Base-by-base conservation (phyloP, 2,113 vertebrate species). In the Rhinichthys klamathensis region DNA sequence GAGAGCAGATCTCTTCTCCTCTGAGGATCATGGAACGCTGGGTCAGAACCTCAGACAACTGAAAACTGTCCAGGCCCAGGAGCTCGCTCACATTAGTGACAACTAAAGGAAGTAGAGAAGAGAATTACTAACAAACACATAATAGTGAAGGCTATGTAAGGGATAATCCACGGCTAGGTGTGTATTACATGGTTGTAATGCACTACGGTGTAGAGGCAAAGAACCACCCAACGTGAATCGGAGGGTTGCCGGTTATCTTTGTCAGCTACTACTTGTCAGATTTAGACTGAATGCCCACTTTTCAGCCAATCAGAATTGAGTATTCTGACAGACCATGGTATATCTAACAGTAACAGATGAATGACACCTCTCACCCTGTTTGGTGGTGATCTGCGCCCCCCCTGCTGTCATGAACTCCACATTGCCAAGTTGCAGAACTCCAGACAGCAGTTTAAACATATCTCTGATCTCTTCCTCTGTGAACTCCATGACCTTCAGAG, bases 1-100 rank as follows among this genome's bases (percentile, higher is more conserved):
- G 97, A n/a, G 96, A 97, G 91, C 96, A 97, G 91, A 98, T 98
- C 91, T 97, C 96, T 88, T 98, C 97, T 83, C 97, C 97, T 85
- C 97, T 94, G 63, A 98, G 95, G 90, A 98, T 97, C 93, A 98
- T 97, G 87, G 97, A 98, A 80, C 97, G 95, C 92, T 97, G 97
- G 1, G 97, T 98, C 90, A 98, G 93, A 81, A 97, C 96, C 90
- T 98, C 97, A 6, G 96, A 96, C 60, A 98, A 91, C 91, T 97
- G 97, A 91, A 97, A 97, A 75, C 93, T 92, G 0, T 98, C 97
- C 92, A 98, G 93, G 49, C 97, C 97, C 89, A 98, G 91, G 51
- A 98, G 94, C 51, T 98, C 97, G 60, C 96, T 97, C 90, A 95
- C 95, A 72, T 96, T 89, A 85, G 88, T 96, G 88, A 96, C 90